Conservation (phyloP, 2,888 invertebrate genomes). For the Dicycla oo region DNA sequence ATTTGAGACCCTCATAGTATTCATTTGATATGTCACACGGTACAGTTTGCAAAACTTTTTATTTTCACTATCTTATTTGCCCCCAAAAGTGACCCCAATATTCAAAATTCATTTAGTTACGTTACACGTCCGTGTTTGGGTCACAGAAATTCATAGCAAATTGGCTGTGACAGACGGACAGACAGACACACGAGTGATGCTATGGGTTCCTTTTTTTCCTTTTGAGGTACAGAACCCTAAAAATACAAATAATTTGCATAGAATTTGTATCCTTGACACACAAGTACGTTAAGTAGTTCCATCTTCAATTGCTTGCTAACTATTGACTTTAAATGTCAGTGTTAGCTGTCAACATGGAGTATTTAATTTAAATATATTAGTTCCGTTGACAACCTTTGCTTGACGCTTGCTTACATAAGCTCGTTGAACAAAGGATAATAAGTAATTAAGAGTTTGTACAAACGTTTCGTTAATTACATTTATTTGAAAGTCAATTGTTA, state of each 20-base stretch:
- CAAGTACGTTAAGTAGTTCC: constrained; percentile 34
- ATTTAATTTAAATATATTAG: constrained; percentile 56
- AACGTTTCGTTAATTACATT: constrained; percentile 14
- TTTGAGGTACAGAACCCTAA: background rate
- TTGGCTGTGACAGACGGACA: too few species aligned
- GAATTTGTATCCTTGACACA: constrained; percentile 30
- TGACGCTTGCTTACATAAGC: constrained; percentile 22
- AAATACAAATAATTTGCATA: constrained; percentile 1
- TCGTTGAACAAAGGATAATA: constrained; percentile 34
- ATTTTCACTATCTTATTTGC: too few species aligned
- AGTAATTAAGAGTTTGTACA: constrained; percentile 26
- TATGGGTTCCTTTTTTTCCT: too few species aligned
- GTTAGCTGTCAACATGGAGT: constrained; percentile 46
- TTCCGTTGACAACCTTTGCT: constrained; percentile 34
- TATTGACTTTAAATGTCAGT: constrained; percentile 58
- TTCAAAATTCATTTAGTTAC: too few species aligned
- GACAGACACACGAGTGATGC: too few species aligned
- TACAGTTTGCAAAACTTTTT: too few species aligned
- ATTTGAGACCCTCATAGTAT: too few species aligned
- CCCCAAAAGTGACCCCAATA: too few species aligned
- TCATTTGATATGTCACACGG: too few species aligned
- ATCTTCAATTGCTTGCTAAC: constrained; percentile 49
- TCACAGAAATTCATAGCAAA: too few species aligned
- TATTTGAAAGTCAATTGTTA: constrained; percentile 31
- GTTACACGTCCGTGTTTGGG: too few species aligned